Percentiles rank a stretch among this genome's conserved stretches.
phyloP scores from a whole-genome alignment of 2,888 invertebrate genomes.

The Pachliopta kotzebuea region DNA sequence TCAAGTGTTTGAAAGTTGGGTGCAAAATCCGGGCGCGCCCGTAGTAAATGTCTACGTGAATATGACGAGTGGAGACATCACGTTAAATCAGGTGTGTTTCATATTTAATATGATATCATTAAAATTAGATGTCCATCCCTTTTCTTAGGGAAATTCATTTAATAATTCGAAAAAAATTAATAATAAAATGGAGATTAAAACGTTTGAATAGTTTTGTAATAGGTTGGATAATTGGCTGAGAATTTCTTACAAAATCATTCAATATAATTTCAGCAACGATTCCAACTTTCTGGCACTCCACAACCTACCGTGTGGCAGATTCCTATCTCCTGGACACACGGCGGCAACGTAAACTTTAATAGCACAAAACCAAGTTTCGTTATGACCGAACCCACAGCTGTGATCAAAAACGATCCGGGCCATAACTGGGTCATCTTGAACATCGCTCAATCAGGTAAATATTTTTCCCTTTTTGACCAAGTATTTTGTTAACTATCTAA shows the following conservation, averaged over 20 bases:
- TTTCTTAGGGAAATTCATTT: no score
- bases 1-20: conserved; percentile 81
- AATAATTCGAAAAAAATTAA: no score
- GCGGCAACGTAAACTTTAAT: conserved; percentile 56
- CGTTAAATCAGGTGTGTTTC: conserved; percentile 59
- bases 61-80: conserved; percentile 48
- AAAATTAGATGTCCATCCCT: no score
- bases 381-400: conserved; percentile 39
- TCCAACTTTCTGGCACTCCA: conserved; percentile 47
- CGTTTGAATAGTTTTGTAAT: no score
- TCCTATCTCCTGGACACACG: conserved; percentile 68
- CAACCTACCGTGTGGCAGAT: conserved; percentile 57
- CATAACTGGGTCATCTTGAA: conserved; percentile 82
- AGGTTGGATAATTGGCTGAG: not conserved
- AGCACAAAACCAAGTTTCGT: conserved; percentile 57
- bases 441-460: conserved; percentile 62
- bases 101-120: not conserved
- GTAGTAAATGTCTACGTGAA: conserved; percentile 74
- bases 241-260: not conserved
- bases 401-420: conserved; percentile 43
- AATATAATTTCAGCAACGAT: conserved; percentile 52
- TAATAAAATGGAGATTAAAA: no score
- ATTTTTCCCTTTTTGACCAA: not conserved
- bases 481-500: no score
- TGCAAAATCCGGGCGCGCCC: conserved; percentile 81